Percentiles rank a stretch among this genome's conserved stretches.
These are phyloP conservation scores for Probaryconus sp. DNA, from an alignment of 1,140 invertebrate genomes.

Conservation along the genomic window DNA sequence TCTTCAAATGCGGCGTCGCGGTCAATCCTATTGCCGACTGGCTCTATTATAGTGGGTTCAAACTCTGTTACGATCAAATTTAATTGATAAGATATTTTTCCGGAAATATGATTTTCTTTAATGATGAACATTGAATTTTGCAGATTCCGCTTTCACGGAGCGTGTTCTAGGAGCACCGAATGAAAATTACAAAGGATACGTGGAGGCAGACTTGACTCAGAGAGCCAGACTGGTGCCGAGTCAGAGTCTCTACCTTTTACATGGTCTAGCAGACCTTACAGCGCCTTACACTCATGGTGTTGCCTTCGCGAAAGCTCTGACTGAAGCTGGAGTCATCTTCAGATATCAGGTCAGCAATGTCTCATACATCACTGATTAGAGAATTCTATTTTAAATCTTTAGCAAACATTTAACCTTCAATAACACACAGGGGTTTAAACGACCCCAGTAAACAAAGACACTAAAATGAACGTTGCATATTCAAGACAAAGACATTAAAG, in stretches of 20 bases:
- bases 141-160: constrained; percentile 97
- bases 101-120: no score
- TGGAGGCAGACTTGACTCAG: constrained; percentile 92
- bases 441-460: no score
- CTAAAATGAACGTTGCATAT: no score
- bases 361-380: no score
- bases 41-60: constrained; percentile 93
- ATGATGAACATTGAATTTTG: constrained; percentile 49
- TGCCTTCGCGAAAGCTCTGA: constrained; percentile 90
- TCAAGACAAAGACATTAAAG: no score
- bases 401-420: neutral
- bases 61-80: neutral
- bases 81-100: neutral
- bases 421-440: no score
- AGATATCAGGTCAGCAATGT: constrained; percentile 92
- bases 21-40: constrained; percentile 96
- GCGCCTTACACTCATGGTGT: constrained; percentile 95
- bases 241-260: constrained; percentile 92
- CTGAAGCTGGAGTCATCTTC: constrained; percentile 91
- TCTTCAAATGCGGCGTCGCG: constrained; percentile 94
- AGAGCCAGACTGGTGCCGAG: constrained; percentile 90
- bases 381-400: neutral
- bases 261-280: constrained; percentile 93
- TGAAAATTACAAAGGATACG: constrained; percentile 95
- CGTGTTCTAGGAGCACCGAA: constrained; percentile 91